Evolutionary conservation across 2,888 invertebrate genomes (phyloP).

Genomic region (Pterobdella sp.): DNA sequence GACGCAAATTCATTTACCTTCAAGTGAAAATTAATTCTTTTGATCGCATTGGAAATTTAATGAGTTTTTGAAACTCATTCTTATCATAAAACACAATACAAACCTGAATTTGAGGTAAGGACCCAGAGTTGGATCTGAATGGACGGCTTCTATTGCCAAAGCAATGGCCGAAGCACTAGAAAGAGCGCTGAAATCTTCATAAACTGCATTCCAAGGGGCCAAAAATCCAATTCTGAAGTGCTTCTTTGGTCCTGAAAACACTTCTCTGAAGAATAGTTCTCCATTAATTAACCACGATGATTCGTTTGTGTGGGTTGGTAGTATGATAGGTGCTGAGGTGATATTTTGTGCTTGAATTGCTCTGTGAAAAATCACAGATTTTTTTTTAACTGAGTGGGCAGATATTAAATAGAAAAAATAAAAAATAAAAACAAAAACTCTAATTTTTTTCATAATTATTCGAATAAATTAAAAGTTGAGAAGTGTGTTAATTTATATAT

Average conservation of each 20-base stretch:
- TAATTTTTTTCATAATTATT: too few species aligned
- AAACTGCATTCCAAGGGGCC: conserved; percentile 35
- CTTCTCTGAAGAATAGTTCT: background rate
- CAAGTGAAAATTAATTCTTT: background rate
- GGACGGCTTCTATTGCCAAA: conserved; percentile 35
- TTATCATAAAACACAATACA: too few species aligned
- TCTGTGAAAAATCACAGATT: too few species aligned
- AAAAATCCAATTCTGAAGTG: conserved; percentile 36
- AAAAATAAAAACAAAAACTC: too few species aligned
- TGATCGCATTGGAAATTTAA: background rate
- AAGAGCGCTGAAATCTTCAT: conserved; percentile 36
- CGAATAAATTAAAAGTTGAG: too few species aligned
- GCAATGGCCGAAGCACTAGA: conserved; percentile 38
- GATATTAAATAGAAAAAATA: too few species aligned
- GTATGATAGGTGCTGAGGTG: too few species aligned
- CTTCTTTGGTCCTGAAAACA: background rate
- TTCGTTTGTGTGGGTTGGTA: conserved; percentile 1
- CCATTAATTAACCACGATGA: background rate
- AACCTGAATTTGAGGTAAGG: conserved; percentile 33
- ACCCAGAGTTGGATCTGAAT: conserved; percentile 32
- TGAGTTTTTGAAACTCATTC: too few species aligned
- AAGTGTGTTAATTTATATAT: too few species aligned
- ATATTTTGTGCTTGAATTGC: too few species aligned
- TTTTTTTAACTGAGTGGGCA: too few species aligned
- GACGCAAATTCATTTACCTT: background rate